Percentiles rank a stretch among this genome's conserved stretches.
Conservation (phyloP, 2,888 invertebrate genomes). For the Drosophila incognita region DNA sequence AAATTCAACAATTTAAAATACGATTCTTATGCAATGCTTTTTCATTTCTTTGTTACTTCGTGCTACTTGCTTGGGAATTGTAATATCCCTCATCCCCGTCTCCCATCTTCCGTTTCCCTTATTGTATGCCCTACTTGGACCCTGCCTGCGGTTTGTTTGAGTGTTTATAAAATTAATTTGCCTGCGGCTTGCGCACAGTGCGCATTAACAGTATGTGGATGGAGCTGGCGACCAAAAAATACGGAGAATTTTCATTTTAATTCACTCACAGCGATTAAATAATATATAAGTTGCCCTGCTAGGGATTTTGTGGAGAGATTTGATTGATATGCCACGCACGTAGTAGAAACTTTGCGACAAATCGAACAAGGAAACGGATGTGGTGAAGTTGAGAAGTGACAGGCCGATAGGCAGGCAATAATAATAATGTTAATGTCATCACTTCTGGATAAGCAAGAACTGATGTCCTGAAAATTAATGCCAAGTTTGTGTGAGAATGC, state of each 20-base stretch:
- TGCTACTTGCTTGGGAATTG: constrained; percentile 28
- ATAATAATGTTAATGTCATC: constrained; percentile 37
- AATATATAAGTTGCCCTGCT: constrained; percentile 51
- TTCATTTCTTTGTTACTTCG: constrained; percentile 7
- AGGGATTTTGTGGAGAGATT: constrained; percentile 53
- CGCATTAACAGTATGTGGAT: constrained; percentile 20
- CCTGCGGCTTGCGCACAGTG: constrained; percentile 46
- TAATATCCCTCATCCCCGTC: background rate
- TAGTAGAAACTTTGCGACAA: constrained; percentile 32
- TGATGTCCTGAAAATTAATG: constrained; percentile 8
- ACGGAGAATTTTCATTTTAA: constrained; percentile 58
- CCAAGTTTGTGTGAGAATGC: constrained; percentile 3
- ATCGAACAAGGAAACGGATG: constrained; percentile 33
- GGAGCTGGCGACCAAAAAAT: constrained; percentile 17
- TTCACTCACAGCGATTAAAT: constrained; percentile 67
- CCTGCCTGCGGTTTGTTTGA: constrained; percentile 56
- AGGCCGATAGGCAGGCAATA: constrained; percentile 10
- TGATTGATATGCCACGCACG: constrained; percentile 63
- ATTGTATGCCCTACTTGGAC: constrained; percentile 8
- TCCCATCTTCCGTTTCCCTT: no score
- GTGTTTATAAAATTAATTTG: constrained; percentile 75
- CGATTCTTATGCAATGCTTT: constrained; percentile 28
- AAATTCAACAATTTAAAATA: constrained; percentile 55
- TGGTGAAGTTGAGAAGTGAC: background rate
- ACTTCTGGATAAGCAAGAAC: constrained; percentile 11